phyloP scores from a whole-genome alignment of 2,888 invertebrate genomes.

The Rotaria socialis region DNA sequence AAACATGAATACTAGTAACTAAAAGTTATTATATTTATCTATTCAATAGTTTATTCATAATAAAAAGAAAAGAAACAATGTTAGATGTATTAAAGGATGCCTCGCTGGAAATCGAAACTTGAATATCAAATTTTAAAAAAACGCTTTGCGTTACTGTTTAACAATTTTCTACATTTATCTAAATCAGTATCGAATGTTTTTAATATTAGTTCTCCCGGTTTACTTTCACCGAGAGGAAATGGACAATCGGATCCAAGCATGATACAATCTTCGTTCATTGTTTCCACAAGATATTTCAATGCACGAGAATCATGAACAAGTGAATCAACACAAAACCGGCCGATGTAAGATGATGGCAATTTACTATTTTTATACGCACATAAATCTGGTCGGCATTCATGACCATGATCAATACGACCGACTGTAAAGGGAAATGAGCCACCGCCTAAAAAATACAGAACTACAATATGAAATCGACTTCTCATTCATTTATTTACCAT shows the following conservation, averaged over 20 bases:
- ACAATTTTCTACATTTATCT: background rate
- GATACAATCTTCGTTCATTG: slow-evolving; percentile 62
- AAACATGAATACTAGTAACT: too few relatives aligned
- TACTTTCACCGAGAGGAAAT: slow-evolving; percentile 63
- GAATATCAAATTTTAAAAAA: background rate
- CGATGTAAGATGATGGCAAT: slow-evolving; percentile 59
- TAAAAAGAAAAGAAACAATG: too few relatives aligned
- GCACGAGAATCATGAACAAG: slow-evolving; percentile 62
- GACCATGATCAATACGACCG: slow-evolving; percentile 63
- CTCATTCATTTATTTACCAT: slow-evolving; percentile 54
- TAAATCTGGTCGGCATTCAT: slow-evolving; percentile 62
- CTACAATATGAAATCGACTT: too few relatives aligned
- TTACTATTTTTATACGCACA: slow-evolving; percentile 61
- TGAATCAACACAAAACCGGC: slow-evolving; percentile 62
- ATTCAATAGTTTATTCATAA: too few relatives aligned
- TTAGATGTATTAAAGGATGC: too few relatives aligned
- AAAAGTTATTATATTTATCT: too few relatives aligned
- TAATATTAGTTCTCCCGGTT: slow-evolving; percentile 60
- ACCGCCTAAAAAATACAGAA: slow-evolving; percentile 52
- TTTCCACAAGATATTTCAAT: slow-evolving; percentile 60
- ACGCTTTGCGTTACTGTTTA: background rate
- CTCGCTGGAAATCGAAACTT: too few relatives aligned
- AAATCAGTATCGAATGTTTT: background rate
- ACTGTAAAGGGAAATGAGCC: slow-evolving; percentile 64
- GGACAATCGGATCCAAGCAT: slow-evolving; percentile 65